Base-by-base conservation (phyloP, 1,140 invertebrate species). In the Drepana arcuata region DNA sequence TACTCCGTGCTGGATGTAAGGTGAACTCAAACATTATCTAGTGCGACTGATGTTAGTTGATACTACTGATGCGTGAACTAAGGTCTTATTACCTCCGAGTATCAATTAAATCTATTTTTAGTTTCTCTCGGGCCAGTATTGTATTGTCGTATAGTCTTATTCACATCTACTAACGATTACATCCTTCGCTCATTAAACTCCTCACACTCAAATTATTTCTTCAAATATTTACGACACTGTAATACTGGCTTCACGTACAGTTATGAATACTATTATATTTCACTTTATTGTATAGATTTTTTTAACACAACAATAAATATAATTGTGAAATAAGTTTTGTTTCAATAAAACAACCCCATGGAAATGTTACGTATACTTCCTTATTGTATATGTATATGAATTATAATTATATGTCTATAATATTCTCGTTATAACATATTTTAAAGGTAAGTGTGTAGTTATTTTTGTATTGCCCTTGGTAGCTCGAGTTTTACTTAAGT, bases 291-390 rank as follows among this genome's bases (percentile, higher is more conserved):
- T 82, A 82, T 70, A 78, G 60, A 67, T 69, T 73, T 81, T 77
- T 80, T 77, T 77, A 78, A 81, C 77, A 80, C 72, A 81, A 74
- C 69, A 78, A 77, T 81, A 81, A 79, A 81, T 77, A 73, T 79
- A 73, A 79, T 70, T 81, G 77, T 78, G 69, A 73, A 71, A 75
- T 70, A 73, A 39, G 16, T 39, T 48, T 61, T 62, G 53, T 73
- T 77, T 77, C 60, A 68, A 67, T 79, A n/a, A n/a, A n/a, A n/a
- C n/a, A n/a, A n/a, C n/a, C n/a, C n/a, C n/a, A n/a, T n/a, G n/a
- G n/a, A n/a, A n/a, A n/a, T n/a, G n/a, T n/a, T n/a, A n/a, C n/a
- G n/a, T n/a, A n/a, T n/a, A n/a, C n/a, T n/a, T n/a, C n/a, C n/a
- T n/a, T n/a, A n/a, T n/a, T n/a, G n/a, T n/a, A n/a, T n/a, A n/a